Base-by-base conservation (phyloP, 2,113 vertebrate species). In the Phrynosoma platyrhinos region DNA sequence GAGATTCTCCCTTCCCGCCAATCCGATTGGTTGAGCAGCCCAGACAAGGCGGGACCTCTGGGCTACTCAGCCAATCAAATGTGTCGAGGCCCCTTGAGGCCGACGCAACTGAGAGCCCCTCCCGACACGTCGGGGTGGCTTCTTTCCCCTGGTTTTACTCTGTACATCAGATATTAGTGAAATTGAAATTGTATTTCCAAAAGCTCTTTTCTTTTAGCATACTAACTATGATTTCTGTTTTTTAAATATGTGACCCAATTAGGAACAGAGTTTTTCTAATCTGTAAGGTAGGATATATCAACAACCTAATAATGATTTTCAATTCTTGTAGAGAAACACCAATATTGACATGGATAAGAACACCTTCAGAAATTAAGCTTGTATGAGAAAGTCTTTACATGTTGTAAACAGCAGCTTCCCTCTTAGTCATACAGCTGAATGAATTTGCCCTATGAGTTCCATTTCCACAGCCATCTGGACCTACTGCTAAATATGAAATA, bases 301-400 rank as follows among this genome's bases (percentile, higher is more conserved):
- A 94, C 95, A 96, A 94, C 84, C 92, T 30, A 96, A 81, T 91
- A 90, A 95, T 96, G 94, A 94, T 89, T 92, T 95, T 92, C 89
- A 93, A 87, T 83, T 93, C 77, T 91, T 42, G 25, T 76, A 92
- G 94, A 94, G 95, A 96, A 95, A 87, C 86, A 88, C 81, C 80
- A 91, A 84, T 89, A 94, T 93, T 94, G 93, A 92, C 92, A 96
- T 92, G 77, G 84, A 89, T 95, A 90, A n/a, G 52, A 88, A 93
- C 91, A 94, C 91, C 76, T 93, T 93, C 89, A 94, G 91, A 94
- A 95, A 96, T 95, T 95, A 95, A 94, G 95, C 74, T 87, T 91
- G 90, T 82, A 94, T 94, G 82, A 94, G 94, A 72, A 87, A 78
- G 53, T 30, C 82, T 10, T 71, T 83, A 90, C 92, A 79, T 81